Percentiles rank a stretch among this genome's conserved stretches.
Conservation (phyloP, 1,140 invertebrate genomes). For the Scaptomyza graminum region DNA sequence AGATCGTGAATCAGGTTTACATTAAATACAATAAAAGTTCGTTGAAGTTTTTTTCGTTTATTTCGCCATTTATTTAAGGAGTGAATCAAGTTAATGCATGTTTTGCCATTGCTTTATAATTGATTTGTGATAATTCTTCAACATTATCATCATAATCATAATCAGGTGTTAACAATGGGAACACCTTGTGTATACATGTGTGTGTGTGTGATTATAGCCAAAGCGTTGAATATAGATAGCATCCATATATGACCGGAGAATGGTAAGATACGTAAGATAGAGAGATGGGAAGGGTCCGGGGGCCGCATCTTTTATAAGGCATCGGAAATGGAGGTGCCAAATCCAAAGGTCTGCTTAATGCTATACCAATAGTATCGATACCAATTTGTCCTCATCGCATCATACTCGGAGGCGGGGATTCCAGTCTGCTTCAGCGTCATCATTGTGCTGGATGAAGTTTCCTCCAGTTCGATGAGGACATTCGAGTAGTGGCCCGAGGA, state of each 20-base stretch:
- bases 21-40: background rate
- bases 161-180: conserved; percentile 51
- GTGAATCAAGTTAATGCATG: conserved; percentile 22
- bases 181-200: conserved; percentile 1
- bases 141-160: conserved; percentile 18
- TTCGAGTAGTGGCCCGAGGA: conserved; percentile 95
- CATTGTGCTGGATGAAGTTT: conserved; percentile 93
- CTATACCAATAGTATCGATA: conserved; percentile 95
- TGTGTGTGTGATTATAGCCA: conserved; percentile 14
- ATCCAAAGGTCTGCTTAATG: conserved; percentile 96
- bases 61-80: conserved; percentile 53
- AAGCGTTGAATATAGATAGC: conserved; percentile 8
- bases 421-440: conserved; percentile 91
- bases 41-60: conserved; percentile 54
- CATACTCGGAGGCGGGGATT: conserved; percentile 91
- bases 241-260: conserved; percentile 19
- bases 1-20: background rate
- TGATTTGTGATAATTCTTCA: conserved; percentile 9
- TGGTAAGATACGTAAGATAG: background rate
- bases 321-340: conserved; percentile 88
- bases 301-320: conserved; percentile 53
- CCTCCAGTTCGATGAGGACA: conserved; percentile 92
- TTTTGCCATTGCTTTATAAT: background rate
- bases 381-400: conserved; percentile 94
- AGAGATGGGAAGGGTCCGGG: too few relatives aligned